A percentile compares a stretch with the other conserved stretches of the same genome.
phyloP scores from a whole-genome alignment of 2,797 vertebrate genomes.

The Nannoperca australis region DNA sequence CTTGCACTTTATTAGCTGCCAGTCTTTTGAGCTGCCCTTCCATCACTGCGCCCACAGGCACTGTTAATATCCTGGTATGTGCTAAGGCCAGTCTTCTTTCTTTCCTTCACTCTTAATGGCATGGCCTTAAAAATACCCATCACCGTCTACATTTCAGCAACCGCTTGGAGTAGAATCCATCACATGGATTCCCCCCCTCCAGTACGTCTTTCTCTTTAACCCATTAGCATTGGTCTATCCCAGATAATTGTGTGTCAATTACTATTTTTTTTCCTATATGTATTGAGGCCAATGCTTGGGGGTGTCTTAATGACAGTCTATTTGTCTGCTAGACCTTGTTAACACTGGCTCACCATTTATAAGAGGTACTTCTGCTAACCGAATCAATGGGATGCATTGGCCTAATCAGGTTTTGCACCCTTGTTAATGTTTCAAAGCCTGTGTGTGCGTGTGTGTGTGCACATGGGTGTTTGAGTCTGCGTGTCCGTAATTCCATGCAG shows the following conservation, averaged over 20 bases:
- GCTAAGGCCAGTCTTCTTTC: conserved; percentile 68
- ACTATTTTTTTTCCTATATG: conserved; percentile 66
- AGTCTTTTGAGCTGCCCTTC: conserved; percentile 76
- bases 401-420: conserved; percentile 75
- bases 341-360: conserved; percentile 71
- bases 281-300: conserved; percentile 62
- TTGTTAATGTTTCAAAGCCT: conserved; percentile 70
- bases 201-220: conserved; percentile 44
- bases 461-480: conserved; percentile 6
- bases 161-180: conserved; percentile 62
- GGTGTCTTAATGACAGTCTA: conserved; percentile 71
- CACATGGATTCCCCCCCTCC: conserved; percentile 37
- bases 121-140: conserved; percentile 68
- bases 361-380: conserved; percentile 73
- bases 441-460: conserved; percentile 24
- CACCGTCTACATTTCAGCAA: conserved; percentile 69
- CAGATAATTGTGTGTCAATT: conserved; percentile 71
- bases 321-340: conserved; percentile 79
- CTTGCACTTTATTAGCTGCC: conserved; percentile 79
- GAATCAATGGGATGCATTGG: conserved; percentile 79
- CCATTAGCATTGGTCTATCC: conserved; percentile 70
- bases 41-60: conserved; percentile 74
- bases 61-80: conserved; percentile 79
- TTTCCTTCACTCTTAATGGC: conserved; percentile 71
- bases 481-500: conserved; percentile 32